phyloP scores from a whole-genome alignment of 2,113 vertebrate species.

The Hippocampus guttulatus region DNA sequence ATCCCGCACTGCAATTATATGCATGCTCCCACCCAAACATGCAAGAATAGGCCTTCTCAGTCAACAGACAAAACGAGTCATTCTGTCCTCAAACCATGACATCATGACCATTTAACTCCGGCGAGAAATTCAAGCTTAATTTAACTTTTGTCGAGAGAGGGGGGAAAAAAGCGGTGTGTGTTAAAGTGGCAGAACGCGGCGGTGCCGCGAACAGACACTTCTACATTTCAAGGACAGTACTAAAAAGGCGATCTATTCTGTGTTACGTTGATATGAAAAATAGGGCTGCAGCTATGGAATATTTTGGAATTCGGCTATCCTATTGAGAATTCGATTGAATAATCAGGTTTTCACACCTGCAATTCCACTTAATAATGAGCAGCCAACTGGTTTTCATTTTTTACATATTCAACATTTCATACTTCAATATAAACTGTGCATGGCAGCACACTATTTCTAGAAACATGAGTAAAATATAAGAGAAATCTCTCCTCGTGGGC shows the following conservation, averaged over 20 bases:
- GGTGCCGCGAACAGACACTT: conserved; percentile 47
- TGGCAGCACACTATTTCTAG: too few species aligned
- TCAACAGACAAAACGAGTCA: conserved; percentile 74
- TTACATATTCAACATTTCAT: too few species aligned
- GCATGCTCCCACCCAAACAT: conserved; percentile 73
- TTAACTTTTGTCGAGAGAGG: conserved; percentile 62
- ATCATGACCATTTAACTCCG: conserved; percentile 74
- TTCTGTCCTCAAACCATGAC: conserved; percentile 74
- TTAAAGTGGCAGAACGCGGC: conserved; percentile 49
- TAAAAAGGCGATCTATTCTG: neutral
- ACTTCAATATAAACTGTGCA: too few species aligned
- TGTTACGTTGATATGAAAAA: neutral
- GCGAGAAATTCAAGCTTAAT: conserved; percentile 69
- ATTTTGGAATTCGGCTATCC: too few species aligned
- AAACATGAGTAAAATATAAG: too few species aligned
- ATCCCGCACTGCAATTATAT: conserved; percentile 74
- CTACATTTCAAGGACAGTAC: neutral
- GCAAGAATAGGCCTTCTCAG: conserved; percentile 74
- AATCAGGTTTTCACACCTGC: too few species aligned
- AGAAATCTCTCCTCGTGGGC: too few species aligned
- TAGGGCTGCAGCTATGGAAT: too few species aligned
- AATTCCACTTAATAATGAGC: too few species aligned
- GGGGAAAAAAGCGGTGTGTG: conserved; percentile 41
- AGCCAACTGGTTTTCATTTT: too few species aligned
- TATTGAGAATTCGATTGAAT: too few species aligned